A percentile compares a stretch with the other conserved stretches of the same genome.
phyloP scores from a whole-genome alignment of 1,140 invertebrate genomes.

The Drosophila azteca region DNA sequence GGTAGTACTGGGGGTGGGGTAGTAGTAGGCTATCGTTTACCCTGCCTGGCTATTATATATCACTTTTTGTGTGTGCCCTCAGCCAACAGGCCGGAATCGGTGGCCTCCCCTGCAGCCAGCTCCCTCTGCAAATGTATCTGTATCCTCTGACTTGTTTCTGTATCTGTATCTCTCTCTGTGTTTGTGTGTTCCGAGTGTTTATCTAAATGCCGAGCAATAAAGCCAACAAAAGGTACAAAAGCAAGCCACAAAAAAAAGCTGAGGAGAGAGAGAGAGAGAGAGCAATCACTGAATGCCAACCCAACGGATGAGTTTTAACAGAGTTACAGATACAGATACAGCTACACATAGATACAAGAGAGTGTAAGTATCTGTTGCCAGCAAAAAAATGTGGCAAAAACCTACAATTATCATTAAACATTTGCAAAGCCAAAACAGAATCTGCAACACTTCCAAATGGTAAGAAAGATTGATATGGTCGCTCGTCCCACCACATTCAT shows the following conservation, averaged over 20 bases:
- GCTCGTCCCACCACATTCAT: not conserved
- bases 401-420: conserved; percentile 48
- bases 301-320: conserved; percentile 36
- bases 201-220: conserved; percentile 46
- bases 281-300: not conserved
- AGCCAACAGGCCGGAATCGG: conserved; percentile 30
- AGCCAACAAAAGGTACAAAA: conserved; percentile 56
- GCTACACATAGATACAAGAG: conserved; percentile 39
- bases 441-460: conserved; percentile 4
- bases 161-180: conserved; percentile 13
- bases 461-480: conserved; percentile 2
- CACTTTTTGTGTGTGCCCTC: conserved; percentile 41
- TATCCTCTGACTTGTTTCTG: conserved; percentile 14
- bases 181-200: conserved; percentile 23
- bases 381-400: conserved; percentile 9
- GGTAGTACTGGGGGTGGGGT: conserved; percentile 9
- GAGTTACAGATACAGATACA: conserved; percentile 38
- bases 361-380: conserved; percentile 24
- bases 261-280: not conserved
- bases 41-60: conserved; percentile 50
- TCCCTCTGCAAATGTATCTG: conserved; percentile 6
- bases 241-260: conserved; percentile 16
- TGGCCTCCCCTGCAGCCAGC: conserved; percentile 17
- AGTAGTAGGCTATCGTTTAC: conserved; percentile 22
- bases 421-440: conserved; percentile 20